Percentiles rank a stretch among this genome's conserved stretches.
These are phyloP conservation scores for Brachionus manjavacas DNA, from an alignment of 1,140 invertebrate species.

Conservation along the genomic window DNA sequence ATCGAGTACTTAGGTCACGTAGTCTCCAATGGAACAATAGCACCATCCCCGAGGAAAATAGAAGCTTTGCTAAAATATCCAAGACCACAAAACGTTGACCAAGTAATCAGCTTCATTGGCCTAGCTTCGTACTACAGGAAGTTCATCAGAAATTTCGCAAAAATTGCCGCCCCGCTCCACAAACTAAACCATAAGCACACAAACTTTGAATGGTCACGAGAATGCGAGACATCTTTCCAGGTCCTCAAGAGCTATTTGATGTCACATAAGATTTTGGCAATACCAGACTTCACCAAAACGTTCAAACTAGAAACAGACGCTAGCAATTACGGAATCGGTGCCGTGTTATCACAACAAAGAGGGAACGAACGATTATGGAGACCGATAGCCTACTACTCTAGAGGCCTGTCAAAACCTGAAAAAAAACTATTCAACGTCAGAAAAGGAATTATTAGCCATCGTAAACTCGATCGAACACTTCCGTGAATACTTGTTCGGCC, in stretches of 20 bases:
- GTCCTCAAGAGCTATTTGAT: too few species aligned
- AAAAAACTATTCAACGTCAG: constrained; percentile 48
- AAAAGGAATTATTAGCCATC: constrained; percentile 51
- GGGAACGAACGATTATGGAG: neutral
- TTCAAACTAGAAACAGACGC: too few species aligned
- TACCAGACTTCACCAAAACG: too few species aligned
- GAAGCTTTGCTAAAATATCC: neutral
- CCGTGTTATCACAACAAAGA: neutral
- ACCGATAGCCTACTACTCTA: neutral
- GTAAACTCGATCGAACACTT: constrained; percentile 56
- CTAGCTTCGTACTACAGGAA: neutral
- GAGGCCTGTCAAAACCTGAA: constrained; percentile 45
- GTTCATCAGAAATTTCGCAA: constrained; percentile 15
- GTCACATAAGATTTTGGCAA: too few species aligned
- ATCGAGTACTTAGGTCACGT: constrained; percentile 23
- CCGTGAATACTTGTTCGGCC: constrained; percentile 55
- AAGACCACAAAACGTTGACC: constrained; percentile 47
- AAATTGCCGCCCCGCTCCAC: neutral
- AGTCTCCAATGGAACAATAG: neutral
- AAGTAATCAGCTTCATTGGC: constrained; percentile 52
- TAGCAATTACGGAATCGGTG: neutral
- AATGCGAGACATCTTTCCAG: too few species aligned
- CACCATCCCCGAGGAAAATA: neutral
- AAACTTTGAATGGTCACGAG: constrained; percentile 45
- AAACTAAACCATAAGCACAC: constrained; percentile 46